Evolutionary conservation across 2,888 invertebrate species (phyloP).

Genomic region (Drosophila greeni): DNA sequence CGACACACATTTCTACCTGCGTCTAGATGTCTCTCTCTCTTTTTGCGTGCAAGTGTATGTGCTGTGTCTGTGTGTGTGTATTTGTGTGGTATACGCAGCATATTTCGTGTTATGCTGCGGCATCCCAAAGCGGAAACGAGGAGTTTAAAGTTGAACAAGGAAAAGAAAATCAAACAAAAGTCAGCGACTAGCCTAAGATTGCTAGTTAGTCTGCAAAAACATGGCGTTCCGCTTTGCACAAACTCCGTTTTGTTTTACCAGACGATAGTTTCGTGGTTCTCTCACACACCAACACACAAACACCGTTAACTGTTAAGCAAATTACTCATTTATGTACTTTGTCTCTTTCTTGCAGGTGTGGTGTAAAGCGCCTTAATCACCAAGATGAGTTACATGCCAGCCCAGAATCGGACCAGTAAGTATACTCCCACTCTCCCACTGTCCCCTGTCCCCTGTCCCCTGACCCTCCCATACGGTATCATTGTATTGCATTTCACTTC

Average conservation of each 20-base stretch:
- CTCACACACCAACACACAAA: not conserved
- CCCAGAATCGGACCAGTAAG: slow-evolving; percentile 91
- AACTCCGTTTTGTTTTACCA: slow-evolving; percentile 1
- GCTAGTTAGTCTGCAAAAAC: slow-evolving; percentile 6
- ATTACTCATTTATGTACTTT: slow-evolving; percentile 25
- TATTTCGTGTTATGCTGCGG: slow-evolving; percentile 26
- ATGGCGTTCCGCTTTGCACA: not conserved
- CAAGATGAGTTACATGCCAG: slow-evolving; percentile 91
- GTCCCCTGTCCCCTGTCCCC: not conserved
- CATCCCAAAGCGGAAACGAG: slow-evolving; percentile 23
- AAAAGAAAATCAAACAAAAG: slow-evolving; percentile 6
- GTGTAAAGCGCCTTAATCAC: slow-evolving; percentile 84
- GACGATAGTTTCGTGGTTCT: not conserved
- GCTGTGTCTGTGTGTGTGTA: slow-evolving; percentile 8
- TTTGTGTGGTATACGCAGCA: slow-evolving; percentile 29
- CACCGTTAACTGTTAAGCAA: slow-evolving; percentile 19
- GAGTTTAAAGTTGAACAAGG: slow-evolving; percentile 4
- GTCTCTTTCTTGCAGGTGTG: slow-evolving; percentile 80
- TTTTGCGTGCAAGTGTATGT: slow-evolving; percentile 2
- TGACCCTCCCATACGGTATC: not conserved
- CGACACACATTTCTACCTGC: slow-evolving; percentile 16
- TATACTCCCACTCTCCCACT: slow-evolving; percentile 63
- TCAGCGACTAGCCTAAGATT: slow-evolving; percentile 1
- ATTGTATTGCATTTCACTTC: slow-evolving; percentile 12
- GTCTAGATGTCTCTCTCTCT: slow-evolving; percentile 13